phyloP scores from a whole-genome alignment of 2,888 invertebrate species.

The Lottia gigantea region DNA sequence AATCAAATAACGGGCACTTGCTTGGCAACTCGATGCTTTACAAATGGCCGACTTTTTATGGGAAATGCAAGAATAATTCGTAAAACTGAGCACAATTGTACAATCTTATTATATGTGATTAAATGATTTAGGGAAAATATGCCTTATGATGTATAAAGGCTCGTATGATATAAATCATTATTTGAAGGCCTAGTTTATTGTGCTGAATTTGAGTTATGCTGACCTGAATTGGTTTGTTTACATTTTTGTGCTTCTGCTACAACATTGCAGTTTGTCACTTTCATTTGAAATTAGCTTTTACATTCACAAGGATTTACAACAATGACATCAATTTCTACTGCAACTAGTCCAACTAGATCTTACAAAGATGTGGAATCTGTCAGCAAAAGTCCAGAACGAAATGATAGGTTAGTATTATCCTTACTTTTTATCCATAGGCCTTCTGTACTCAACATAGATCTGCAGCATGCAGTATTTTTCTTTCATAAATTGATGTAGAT shows the following conservation, averaged over 20 bases:
- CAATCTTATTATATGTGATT: too few relatives aligned
- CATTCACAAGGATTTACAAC: neutral
- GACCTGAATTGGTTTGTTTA: neutral
- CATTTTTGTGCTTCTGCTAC: neutral
- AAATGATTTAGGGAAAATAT: too few relatives aligned
- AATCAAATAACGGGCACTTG: slow-evolving; percentile 15
- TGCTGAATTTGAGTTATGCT: too few relatives aligned
- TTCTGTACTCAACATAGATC: too few relatives aligned
- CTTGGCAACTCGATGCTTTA: slow-evolving; percentile 28
- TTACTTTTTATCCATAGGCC: too few relatives aligned
- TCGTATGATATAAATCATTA: too few relatives aligned
- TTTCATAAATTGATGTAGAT: too few relatives aligned
- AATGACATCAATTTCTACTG: slow-evolving; percentile 31
- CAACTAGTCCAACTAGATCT: slow-evolving; percentile 40
- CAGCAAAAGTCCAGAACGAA: slow-evolving; percentile 40
- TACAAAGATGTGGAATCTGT: slow-evolving; percentile 33
- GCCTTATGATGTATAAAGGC: too few relatives aligned
- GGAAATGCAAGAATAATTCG: too few relatives aligned
- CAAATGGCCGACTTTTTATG: slow-evolving; percentile 20
- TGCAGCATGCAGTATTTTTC: too few relatives aligned
- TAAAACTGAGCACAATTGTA: too few relatives aligned
- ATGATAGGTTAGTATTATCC: slow-evolving; percentile 23
- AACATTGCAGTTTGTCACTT: neutral
- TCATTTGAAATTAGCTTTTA: neutral
- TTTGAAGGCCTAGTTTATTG: too few relatives aligned